phyloP scores from a whole-genome alignment of 2,113 vertebrate species.

The Mastomys natalensis region DNA sequence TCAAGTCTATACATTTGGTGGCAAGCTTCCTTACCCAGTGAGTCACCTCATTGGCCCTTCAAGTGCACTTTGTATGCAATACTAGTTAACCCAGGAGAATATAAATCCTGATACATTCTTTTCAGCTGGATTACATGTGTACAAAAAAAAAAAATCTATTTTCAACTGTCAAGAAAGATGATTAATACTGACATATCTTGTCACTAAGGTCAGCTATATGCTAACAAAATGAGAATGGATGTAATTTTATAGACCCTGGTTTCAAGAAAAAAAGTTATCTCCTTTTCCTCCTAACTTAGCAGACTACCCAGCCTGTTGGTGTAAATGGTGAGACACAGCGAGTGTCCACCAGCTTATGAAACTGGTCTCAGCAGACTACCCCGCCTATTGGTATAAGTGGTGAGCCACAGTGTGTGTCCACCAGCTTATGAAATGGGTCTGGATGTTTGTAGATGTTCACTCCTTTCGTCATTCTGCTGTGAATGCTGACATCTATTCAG shows the following conservation, averaged over 20 bases:
- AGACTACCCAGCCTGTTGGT: not conserved
- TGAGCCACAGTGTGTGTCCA: constrained; percentile 16
- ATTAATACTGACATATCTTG: not conserved
- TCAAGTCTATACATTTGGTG: not conserved
- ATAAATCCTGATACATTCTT: constrained; percentile 48
- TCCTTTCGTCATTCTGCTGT: constrained; percentile 68
- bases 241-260: not conserved
- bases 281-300: constrained; percentile 24
- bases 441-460: constrained; percentile 66
- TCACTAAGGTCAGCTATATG: not conserved
- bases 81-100: constrained; percentile 44
- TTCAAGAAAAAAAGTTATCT: constrained; percentile 50
- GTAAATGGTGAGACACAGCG: not conserved
- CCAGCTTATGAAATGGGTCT: constrained; percentile 64
- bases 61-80: constrained; percentile 48
- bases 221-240: constrained; percentile 31
- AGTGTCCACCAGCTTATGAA: no score
- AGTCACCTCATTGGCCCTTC: not conserved
- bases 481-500: constrained; percentile 73
- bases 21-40: not conserved
- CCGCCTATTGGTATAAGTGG: not conserved
- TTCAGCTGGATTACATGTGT: not conserved
- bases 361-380: constrained; percentile 5
- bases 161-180: constrained; percentile 59
- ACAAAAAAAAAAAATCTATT: constrained; percentile 10